Evolutionary conservation across 2,888 invertebrate species (phyloP).

Genomic region (Ectropis crepuscularia): DNA sequence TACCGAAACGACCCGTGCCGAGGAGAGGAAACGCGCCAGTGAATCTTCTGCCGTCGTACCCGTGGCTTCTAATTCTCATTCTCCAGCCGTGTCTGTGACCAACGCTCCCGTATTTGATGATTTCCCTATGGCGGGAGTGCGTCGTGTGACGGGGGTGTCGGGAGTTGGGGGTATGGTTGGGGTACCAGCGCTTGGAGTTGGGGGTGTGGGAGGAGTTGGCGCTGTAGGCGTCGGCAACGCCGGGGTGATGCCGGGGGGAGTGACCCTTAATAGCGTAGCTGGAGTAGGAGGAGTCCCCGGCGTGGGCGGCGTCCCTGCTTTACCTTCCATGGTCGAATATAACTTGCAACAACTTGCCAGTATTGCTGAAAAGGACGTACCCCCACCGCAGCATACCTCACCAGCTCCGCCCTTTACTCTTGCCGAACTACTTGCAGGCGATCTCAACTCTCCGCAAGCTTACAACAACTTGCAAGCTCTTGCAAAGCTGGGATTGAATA

Average conservation of each 20-base stretch:
- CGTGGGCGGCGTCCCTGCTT: slow-evolving; percentile 66
- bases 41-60: slow-evolving; percentile 76
- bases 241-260: slow-evolving; percentile 65
- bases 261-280: slow-evolving; percentile 64
- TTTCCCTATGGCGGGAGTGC: slow-evolving; percentile 81
- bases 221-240: slow-evolving; percentile 64
- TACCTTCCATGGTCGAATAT: slow-evolving; percentile 92
- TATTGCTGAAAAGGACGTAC: slow-evolving; percentile 88
- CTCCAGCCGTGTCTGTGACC: slow-evolving; percentile 83
- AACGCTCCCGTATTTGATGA: slow-evolving; percentile 92
- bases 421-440: slow-evolving; percentile 91
- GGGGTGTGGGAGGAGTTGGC: slow-evolving; percentile 66
- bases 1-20: slow-evolving; percentile 86
- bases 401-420: slow-evolving; percentile 89
- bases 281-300: slow-evolving; percentile 63
- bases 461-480: slow-evolving; percentile 95
- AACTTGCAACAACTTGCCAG: slow-evolving; percentile 93
- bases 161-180: slow-evolving; percentile 63
- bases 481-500: slow-evolving; percentile 92
- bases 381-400: slow-evolving; percentile 82
- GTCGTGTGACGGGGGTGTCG: slow-evolving; percentile 70
- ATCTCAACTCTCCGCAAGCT: slow-evolving; percentile 89
- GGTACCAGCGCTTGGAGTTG: slow-evolving; percentile 59
- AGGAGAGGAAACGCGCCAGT: slow-evolving; percentile 81
- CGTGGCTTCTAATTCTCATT: slow-evolving; percentile 73